Evolutionary conservation across 2,797 vertebrate species (phyloP).

Genomic region (Coccyzus lansbergi): DNA sequence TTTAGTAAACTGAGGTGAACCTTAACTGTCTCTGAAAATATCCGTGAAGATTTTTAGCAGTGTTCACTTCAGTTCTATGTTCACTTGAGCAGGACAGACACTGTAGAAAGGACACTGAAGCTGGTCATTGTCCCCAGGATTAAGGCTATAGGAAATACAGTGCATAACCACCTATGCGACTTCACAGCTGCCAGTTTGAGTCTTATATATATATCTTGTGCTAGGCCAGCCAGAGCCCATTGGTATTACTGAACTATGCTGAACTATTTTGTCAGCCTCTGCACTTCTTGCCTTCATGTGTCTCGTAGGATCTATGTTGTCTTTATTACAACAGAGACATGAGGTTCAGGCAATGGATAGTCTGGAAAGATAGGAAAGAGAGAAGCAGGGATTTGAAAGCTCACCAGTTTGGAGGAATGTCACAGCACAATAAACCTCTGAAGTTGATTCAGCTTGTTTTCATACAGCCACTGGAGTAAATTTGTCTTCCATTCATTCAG

Average conservation of each 20-base stretch:
- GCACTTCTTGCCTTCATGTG: neutral
- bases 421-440: neutral
- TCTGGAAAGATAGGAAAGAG: neutral
- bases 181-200: neutral
- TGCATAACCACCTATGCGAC: neutral
- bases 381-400: neutral
- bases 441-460: neutral
- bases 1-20: neutral
- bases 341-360: neutral
- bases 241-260: neutral
- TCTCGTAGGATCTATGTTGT: neutral
- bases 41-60: neutral
- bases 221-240: neutral
- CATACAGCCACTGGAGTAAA: neutral
- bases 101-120: neutral
- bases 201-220: neutral
- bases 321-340: neutral
- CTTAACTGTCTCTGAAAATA: neutral
- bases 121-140: neutral
- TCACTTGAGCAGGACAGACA: neutral
- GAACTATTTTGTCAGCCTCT: neutral
- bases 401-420: neutral
- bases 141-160: neutral
- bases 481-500: neutral
- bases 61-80: neutral